These are phyloP conservation scores for Hydractinia symbiolongicarpus DNA, from an alignment of 30 jellyfish, hydroid and myxozoan species.

Conservation along the genomic window DNA sequence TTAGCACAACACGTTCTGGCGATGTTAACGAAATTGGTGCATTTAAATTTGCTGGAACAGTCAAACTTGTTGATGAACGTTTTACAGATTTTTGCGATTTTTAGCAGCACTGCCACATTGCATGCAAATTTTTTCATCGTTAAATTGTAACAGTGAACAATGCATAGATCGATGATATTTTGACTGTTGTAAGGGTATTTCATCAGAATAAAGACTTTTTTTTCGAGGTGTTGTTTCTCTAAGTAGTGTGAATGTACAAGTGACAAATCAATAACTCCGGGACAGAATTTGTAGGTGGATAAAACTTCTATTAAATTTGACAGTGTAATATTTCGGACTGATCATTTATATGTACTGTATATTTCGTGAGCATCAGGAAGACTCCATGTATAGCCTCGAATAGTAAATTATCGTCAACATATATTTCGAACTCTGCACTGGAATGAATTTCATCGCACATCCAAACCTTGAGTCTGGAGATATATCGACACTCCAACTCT, in stretches of 20 bases:
- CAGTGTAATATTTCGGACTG: neutral
- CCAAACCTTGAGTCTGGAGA: neutral
- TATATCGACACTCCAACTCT: neutral
- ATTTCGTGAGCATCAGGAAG: neutral
- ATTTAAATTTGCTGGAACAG: constrained; percentile 3
- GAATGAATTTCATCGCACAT: neutral
- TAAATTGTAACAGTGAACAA: no score
- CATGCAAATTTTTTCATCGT: no score
- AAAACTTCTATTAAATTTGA: neutral
- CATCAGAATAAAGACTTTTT: neutral
- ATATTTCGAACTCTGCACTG: neutral
- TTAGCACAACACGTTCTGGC: neutral
- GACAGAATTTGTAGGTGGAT: neutral
- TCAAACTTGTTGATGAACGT: no score
- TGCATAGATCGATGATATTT: no score
- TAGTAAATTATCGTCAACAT: constrained; percentile 9
- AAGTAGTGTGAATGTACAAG: neutral
- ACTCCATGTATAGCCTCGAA: constrained; percentile 1
- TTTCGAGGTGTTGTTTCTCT: neutral
- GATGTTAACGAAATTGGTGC: constrained; percentile 10
- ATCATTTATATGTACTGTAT: neutral
- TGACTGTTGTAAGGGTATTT: constrained; percentile 1
- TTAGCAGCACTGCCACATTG: no score
- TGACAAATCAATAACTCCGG: neutral
- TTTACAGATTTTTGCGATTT: no score